Base-by-base conservation (phyloP, 2,888 invertebrate species). In the Dromius quadrimaculatus region DNA sequence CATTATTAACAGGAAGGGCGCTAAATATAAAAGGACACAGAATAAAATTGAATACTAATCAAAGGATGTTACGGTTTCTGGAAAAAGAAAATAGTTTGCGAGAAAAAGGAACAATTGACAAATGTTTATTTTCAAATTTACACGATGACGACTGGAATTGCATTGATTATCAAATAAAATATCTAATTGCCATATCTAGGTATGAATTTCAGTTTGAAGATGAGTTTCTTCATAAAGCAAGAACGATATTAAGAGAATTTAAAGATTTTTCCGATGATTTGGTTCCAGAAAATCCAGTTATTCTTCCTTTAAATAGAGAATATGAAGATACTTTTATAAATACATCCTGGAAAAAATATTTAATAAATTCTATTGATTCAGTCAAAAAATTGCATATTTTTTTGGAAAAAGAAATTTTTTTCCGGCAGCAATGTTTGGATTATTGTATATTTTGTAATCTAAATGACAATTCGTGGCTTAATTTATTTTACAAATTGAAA, bases 291-390 rank as follows among this genome's bases (percentile, higher is more conserved):
- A 28, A 28, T 28, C 6, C 6, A 28, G 28, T 28, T 3, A 28
- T 28, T 28, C 6, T 28, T 3, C 28, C 28, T 5, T 3, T 5
- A 28, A 28, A 28, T 28, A 28, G 28, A 6, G 8, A 3, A 28
- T 3, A 28, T 28, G 8, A 28, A 28, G 4, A 28, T 28, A 5
- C 6, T 28, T 28, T 28, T 28, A 28, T 8, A 28, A 6, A 28
- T 5, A 28, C 3, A 28, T 5, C n/a, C n/a, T n/a, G 22, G 2
- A 54, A 13, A 15, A 8, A 1, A 28, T 54, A 13, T 54, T 28
- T 54, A 5, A 54, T 54, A 54, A 28, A 54, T 15, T 54, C 50
- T 28, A 23, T 54, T 8, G 15, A 54, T 4, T 15, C 28, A 1
- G 6, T 28, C 1, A 2, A n/a, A 15, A 15, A 54, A 9, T 13